phyloP scores from a whole-genome alignment of 2,113 vertebrate species.

The Meleagris gallopavo region DNA sequence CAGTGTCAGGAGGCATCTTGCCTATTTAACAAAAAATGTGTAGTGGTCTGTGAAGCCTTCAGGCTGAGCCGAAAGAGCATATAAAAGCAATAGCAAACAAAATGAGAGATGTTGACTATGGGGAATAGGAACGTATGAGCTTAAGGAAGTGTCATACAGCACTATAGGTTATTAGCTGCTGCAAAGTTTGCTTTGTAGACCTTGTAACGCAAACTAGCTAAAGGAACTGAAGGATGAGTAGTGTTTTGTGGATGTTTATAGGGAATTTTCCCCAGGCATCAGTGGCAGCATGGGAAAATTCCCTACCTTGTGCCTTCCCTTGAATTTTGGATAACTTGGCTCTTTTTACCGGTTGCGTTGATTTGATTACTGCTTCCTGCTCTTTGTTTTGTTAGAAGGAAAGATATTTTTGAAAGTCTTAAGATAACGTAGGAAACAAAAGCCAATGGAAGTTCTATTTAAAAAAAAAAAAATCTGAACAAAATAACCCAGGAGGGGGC shows the following conservation, averaged over 20 bases:
- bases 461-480: background rate
- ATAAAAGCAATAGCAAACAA: background rate
- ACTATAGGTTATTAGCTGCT: background rate
- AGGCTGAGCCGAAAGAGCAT: background rate
- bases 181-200: background rate
- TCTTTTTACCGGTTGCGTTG: background rate
- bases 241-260: background rate
- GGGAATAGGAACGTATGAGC: background rate
- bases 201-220: background rate
- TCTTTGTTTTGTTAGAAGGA: background rate
- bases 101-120: background rate
- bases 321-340: background rate
- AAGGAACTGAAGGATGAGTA: background rate
- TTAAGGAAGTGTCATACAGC: background rate
- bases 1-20: background rate
- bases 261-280: background rate
- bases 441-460: background rate
- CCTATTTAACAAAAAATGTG: background rate
- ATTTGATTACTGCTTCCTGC: conserved; percentile 1
- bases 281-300: background rate
- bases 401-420: background rate
- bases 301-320: background rate
- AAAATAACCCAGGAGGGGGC: background rate
- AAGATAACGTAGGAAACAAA: background rate
- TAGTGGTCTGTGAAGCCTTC: background rate